These are phyloP conservation scores for Calidris pygmaea DNA, from an alignment of 2,113 vertebrate species.

Conservation along the genomic window DNA sequence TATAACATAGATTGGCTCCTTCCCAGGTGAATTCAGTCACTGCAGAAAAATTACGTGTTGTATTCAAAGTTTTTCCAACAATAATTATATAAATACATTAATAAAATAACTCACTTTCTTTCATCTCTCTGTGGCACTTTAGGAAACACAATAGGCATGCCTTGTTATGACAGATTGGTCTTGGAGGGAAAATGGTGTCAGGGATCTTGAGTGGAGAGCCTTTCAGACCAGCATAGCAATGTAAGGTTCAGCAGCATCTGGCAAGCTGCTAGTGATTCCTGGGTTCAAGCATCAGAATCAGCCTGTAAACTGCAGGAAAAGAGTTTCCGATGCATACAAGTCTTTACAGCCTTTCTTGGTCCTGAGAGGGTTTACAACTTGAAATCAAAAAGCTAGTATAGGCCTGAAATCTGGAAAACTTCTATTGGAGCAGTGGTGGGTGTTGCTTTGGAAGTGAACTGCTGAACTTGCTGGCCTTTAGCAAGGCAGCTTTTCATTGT, in stretches of 20 bases:
- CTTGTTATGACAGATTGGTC: not conserved
- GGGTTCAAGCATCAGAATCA: not conserved
- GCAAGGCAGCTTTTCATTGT: accelerated
- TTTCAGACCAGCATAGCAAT: not conserved
- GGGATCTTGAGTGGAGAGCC: not conserved
- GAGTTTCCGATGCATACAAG: not conserved
- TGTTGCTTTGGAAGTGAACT: not conserved
- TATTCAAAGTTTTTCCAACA: not conserved
- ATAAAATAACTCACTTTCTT: not conserved
- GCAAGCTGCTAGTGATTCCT: not conserved
- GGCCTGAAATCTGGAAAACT: not conserved
- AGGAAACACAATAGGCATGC: not conserved
- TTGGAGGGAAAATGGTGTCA: not conserved
- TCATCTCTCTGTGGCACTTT: not conserved
- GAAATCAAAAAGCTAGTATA: not conserved
- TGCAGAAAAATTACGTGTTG: not conserved
- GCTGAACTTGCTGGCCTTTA: not conserved
- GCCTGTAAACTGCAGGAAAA: not conserved
- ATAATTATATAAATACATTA: not conserved
- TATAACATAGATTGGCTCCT: not conserved
- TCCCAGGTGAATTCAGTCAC: not conserved
- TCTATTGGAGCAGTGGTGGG: not conserved
- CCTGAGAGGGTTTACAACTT: not conserved
- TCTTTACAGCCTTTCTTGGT: not conserved
- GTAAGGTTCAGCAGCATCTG: not conserved